A percentile compares a stretch with the other conserved stretches of the same genome.
phyloP scores from a whole-genome alignment of 2,797 vertebrate species.

The Spheniscus humboldti region DNA sequence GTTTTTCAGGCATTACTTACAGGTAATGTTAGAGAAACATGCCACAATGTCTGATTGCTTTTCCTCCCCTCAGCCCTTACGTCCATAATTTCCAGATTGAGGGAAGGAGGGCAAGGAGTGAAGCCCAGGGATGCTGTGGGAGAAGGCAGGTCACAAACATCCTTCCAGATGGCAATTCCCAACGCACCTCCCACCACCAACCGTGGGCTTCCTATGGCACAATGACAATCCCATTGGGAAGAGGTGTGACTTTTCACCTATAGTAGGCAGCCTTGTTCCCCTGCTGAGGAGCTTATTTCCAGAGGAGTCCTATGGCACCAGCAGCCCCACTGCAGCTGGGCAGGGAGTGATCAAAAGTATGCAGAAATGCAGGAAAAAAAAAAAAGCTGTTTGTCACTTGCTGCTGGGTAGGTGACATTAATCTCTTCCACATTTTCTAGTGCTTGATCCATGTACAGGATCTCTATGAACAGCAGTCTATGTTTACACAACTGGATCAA shows the following conservation, averaged over 20 bases:
- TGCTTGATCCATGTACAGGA: neutral
- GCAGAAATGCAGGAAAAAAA: neutral
- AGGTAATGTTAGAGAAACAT: neutral
- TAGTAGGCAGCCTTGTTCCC: neutral
- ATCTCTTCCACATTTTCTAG: neutral
- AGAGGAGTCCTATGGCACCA: neutral
- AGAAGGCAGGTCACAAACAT: neutral
- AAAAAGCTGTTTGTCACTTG: neutral
- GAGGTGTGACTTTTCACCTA: neutral
- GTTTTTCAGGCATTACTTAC: neutral
- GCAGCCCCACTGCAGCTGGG: neutral
- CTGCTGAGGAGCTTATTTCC: neutral
- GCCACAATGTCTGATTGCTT: neutral
- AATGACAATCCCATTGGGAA: neutral
- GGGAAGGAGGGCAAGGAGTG: neutral
- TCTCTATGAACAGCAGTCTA: neutral
- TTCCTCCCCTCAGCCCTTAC: neutral
- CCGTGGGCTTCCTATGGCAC: fast-evolving
- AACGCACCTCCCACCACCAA: neutral
- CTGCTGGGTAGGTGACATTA: neutral
- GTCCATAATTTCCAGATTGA: neutral
- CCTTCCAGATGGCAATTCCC: neutral
- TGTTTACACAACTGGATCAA: neutral
- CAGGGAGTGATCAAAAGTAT: neutral
- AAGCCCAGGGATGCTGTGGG: neutral